These are phyloP conservation scores for Ariolimax columbianus DNA, from an alignment of 2,888 invertebrate genomes.

Conservation along the genomic window DNA sequence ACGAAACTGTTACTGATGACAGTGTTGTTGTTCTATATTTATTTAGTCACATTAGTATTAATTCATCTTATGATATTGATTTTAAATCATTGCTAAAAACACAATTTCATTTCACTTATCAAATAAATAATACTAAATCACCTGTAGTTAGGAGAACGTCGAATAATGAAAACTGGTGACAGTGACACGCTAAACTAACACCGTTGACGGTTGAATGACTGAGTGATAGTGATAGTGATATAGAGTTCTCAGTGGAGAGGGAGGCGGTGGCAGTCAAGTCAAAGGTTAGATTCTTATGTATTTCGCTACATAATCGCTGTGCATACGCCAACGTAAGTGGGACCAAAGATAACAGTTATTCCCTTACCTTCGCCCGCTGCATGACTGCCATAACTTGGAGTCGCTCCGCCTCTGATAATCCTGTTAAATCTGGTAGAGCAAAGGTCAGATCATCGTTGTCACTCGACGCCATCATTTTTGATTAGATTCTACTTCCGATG, in stretches of 20 bases:
- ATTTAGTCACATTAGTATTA: too few relatives aligned
- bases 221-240: neutral
- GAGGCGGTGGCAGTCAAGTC: slow-evolving; percentile 33
- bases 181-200: neutral
- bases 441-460: slow-evolving; percentile 54
- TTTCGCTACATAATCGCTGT: neutral
- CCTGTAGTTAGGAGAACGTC: neutral
- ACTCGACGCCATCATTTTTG: slow-evolving; percentile 50
- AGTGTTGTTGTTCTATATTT: too few relatives aligned
- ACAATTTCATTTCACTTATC: too few relatives aligned
- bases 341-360: neutral
- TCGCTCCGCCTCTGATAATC: slow-evolving; percentile 72
- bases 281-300: neutral
- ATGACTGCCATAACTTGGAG: slow-evolving; percentile 73
- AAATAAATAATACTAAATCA: neutral
- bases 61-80: too few relatives aligned
- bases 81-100: too few relatives aligned
- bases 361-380: slow-evolving; percentile 72
- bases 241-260: neutral
- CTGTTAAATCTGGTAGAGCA: slow-evolving; percentile 69
- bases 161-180: neutral
- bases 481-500: slow-evolving; percentile 32
- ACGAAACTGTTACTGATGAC: too few relatives aligned
- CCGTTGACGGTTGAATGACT: neutral
- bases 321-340: neutral